These are phyloP conservation scores for Anomalospiza imberbis DNA, from an alignment of 2,797 vertebrate species.

Conservation along the genomic window DNA sequence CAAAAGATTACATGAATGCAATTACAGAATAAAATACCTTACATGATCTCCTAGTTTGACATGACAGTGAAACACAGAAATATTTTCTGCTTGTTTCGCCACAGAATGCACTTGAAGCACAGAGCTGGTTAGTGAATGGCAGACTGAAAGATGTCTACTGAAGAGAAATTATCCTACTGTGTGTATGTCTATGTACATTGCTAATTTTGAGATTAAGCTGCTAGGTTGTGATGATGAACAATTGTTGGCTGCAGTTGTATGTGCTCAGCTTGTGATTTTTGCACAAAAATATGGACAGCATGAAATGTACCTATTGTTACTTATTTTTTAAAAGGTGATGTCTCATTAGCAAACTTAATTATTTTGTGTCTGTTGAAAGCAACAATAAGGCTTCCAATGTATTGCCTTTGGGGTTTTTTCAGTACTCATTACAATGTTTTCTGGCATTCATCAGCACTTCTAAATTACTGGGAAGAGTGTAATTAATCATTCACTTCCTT, in stretches of 20 bases:
- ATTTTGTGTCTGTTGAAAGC: background rate
- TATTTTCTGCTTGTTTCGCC: background rate
- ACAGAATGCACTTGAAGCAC: background rate
- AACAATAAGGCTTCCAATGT: background rate
- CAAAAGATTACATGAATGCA: background rate
- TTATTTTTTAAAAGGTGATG: background rate
- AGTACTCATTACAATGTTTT: constrained; percentile 8
- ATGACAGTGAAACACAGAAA: background rate
- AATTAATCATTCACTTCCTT: constrained; percentile 54
- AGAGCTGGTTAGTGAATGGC: background rate
- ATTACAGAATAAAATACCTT: background rate
- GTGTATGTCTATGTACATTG: background rate
- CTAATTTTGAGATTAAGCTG: background rate
- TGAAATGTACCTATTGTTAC: background rate
- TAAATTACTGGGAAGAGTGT: constrained; percentile 46
- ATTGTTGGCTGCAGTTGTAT: background rate
- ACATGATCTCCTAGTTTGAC: background rate
- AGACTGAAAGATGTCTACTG: background rate
- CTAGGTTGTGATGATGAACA: background rate
- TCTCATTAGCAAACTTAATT: constrained; percentile 18
- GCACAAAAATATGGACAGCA: background rate
- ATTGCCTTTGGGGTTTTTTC: background rate
- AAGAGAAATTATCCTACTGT: background rate
- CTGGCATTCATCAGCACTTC: constrained; percentile 38
- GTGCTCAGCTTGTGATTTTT: background rate